These are phyloP conservation scores for Verasper variegatus DNA, from an alignment of 2,113 vertebrate genomes.

Conservation along the genomic window DNA sequence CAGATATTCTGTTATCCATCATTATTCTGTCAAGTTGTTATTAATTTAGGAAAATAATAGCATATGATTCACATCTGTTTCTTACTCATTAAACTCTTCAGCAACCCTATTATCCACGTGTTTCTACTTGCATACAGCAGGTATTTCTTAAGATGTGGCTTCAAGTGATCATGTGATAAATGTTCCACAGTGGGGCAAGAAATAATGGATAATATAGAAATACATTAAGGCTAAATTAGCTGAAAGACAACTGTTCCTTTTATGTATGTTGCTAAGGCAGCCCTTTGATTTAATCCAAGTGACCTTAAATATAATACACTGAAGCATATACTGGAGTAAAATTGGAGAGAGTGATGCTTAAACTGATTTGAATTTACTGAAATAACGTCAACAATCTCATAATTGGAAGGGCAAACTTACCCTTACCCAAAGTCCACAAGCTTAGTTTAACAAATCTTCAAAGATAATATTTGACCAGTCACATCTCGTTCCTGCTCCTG, in stretches of 20 bases:
- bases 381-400: slow-evolving; percentile 74
- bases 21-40: not conserved
- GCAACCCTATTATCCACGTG: not conserved
- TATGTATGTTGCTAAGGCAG: not conserved
- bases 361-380: slow-evolving; percentile 70
- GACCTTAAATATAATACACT: slow-evolving; percentile 28
- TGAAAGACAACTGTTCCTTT: slow-evolving; percentile 1
- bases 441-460: slow-evolving; percentile 71
- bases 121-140: not conserved
- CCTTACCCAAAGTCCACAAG: slow-evolving; percentile 73
- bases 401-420: slow-evolving; percentile 75
- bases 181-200: not conserved
- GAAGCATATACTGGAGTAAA: slow-evolving; percentile 40
- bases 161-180: not conserved
- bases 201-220: not conserved
- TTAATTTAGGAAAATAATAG: no score
- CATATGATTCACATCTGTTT: no score
- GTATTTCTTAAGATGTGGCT: not conserved
- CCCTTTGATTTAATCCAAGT: slow-evolving; percentile 10
- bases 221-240: not conserved
- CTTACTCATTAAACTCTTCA: not conserved
- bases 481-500: slow-evolving; percentile 67
- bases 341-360: slow-evolving; percentile 65
- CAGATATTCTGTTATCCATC: no score
- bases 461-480: slow-evolving; percentile 79